phyloP scores from a whole-genome alignment of 2,888 invertebrate genomes.

The Hypsopygia costalis region DNA sequence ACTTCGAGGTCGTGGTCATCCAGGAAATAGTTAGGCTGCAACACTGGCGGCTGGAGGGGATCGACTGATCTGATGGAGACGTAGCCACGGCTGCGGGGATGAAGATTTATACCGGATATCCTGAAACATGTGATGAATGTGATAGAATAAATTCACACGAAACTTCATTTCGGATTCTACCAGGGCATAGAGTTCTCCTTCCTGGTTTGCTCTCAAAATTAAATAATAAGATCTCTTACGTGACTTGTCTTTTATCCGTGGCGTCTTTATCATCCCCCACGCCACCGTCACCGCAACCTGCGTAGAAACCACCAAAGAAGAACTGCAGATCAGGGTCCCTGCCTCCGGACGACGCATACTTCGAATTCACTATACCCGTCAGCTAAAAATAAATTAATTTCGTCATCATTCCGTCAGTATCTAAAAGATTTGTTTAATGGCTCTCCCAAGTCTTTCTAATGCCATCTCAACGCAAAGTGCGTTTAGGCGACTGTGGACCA shows the following conservation, averaged over 20 bases:
- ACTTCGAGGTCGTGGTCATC: constrained; percentile 83
- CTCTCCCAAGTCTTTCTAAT: too few species aligned
- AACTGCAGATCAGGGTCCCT: constrained; percentile 83
- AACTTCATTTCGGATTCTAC: too few species aligned
- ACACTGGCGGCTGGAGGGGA: constrained; percentile 85
- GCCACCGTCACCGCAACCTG: constrained; percentile 80
- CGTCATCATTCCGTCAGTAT: too few species aligned
- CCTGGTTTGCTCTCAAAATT: too few species aligned
- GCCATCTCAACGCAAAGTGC: too few species aligned
- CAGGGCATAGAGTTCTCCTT: too few species aligned
- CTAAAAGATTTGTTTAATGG: too few species aligned
- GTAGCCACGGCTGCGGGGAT: constrained; percentile 84
- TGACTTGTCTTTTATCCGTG: constrained; percentile 43
- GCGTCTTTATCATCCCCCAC: constrained; percentile 48
- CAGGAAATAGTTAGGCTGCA: constrained; percentile 88
- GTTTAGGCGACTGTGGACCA: too few species aligned
- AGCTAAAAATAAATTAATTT: constrained; percentile 33
- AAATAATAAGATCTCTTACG: too few species aligned
- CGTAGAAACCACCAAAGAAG: constrained; percentile 84
- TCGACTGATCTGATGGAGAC: constrained; percentile 83
- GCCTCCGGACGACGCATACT: constrained; percentile 79
- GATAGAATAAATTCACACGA: neutral
- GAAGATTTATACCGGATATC: constrained; percentile 82
- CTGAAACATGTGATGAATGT: constrained; percentile 30
- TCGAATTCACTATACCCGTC: constrained; percentile 83